Evolutionary conservation across 2,888 invertebrate species (phyloP).

Genomic region (Amphipyra berbera): DNA sequence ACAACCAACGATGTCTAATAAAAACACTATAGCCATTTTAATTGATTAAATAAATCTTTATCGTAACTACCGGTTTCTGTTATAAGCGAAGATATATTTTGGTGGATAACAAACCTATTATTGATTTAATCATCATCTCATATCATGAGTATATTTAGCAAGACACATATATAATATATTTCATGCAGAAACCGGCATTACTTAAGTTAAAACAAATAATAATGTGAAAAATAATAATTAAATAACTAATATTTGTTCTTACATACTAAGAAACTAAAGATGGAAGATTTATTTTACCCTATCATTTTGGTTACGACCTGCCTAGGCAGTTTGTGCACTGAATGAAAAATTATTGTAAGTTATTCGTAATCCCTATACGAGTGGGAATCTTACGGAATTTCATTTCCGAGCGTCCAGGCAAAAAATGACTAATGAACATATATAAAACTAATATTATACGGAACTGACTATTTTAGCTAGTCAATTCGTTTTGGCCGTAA

Average conservation of each 20-base stretch:
- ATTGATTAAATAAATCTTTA: slow-evolving; percentile 59
- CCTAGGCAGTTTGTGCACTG: slow-evolving; percentile 76
- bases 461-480: slow-evolving; percentile 65
- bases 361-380: slow-evolving; percentile 7
- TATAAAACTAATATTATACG: slow-evolving; percentile 51
- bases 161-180: not conserved
- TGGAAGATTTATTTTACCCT: slow-evolving; percentile 77
- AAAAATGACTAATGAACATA: slow-evolving; percentile 52
- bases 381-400: slow-evolving; percentile 2
- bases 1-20: slow-evolving; percentile 63
- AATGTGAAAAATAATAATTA: slow-evolving; percentile 63
- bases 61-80: slow-evolving; percentile 52
- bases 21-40: slow-evolving; percentile 59
- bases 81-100: slow-evolving; percentile 43
- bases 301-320: slow-evolving; percentile 75
- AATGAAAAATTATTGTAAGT: slow-evolving; percentile 43
- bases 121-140: slow-evolving; percentile 32
- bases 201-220: slow-evolving; percentile 53
- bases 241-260: slow-evolving; percentile 70
- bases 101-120: slow-evolving; percentile 32
- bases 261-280: slow-evolving; percentile 76
- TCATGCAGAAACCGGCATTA: slow-evolving; percentile 49
- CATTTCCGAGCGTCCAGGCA: slow-evolving; percentile 51
- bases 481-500: slow-evolving; percentile 74
- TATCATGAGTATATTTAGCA: slow-evolving; percentile 23